Base-by-base conservation (phyloP, 2,888 invertebrate genomes). In the Taphrorychus bicolor region DNA sequence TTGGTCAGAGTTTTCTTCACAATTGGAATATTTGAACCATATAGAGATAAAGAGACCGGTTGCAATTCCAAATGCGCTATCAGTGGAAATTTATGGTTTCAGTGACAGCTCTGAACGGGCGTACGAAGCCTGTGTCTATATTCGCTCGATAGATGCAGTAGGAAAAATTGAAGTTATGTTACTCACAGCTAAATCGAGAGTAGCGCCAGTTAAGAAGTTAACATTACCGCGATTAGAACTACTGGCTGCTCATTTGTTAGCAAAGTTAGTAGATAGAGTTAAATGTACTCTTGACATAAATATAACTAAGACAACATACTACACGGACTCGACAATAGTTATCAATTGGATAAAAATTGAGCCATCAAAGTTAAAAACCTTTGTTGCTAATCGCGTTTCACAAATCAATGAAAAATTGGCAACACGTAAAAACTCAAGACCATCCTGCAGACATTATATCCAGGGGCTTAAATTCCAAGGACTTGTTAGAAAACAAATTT, bases 101-200 rank as follows among this genome's bases (percentile, higher is more conserved):
- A 61, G 64, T 18, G 72, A 75, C 49, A 69, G 71, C 14, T 71
- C 69, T 1, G 64, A 71, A 59, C 63, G 53, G 21, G 73, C 74
- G 0, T 76, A 76, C 51, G 75, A 74, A 1, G 73, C 72, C 1
- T 73, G 73, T 23, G 60, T 76, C 4, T 77, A 76, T 62, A 14
- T 76, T 17, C 18, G 70, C 41, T 62, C 73, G 22, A 56, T 45
- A 18, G 53, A 70, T 53, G 40, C 19, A 14, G 7, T 21, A 16
- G 61, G 52, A 21, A 40, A 63, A 5, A n/a, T 16, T 16, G 18
- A 40, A 1, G 42, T 58, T 14, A 40, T 63, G 19, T n/a, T n/a
- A n/a, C n/a, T n/a, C 60, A 76, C 76, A 42, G 71, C 72, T 21
- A 76, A 76, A 71, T 75, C 74, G n/a, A 70, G 71, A n/a, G 75